phyloP scores from a whole-genome alignment of 1,140 invertebrate genomes.

The Dryas iulia region DNA sequence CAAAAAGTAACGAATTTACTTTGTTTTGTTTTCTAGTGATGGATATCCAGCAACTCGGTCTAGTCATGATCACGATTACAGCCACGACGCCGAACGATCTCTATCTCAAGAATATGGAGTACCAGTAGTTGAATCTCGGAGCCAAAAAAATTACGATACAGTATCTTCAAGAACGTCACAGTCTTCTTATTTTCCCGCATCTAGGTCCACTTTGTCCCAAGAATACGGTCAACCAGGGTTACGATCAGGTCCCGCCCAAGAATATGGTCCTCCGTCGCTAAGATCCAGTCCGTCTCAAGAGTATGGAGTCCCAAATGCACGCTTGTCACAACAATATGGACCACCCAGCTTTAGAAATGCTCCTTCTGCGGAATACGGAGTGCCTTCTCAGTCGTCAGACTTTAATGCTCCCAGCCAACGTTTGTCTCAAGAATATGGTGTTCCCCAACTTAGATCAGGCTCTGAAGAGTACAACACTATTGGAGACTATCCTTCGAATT shows the following conservation, averaged over 20 bases:
- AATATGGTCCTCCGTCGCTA: constrained; percentile 29
- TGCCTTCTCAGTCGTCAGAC: constrained; percentile 29
- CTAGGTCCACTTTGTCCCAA: constrained; percentile 28
- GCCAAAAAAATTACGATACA: constrained; percentile 19
- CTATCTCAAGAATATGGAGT: constrained; percentile 41
- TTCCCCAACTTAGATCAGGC: constrained; percentile 24
- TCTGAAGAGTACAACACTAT: constrained; percentile 10
- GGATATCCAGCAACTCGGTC: constrained; percentile 48
- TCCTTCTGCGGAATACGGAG: constrained; percentile 38
- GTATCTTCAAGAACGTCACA: constrained; percentile 4
- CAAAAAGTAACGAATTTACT: too few species aligned
- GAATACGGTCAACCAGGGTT: constrained; percentile 39
- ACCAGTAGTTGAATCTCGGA: constrained; percentile 17
- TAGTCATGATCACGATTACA: constrained; percentile 26
- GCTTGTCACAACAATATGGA: constrained; percentile 42
- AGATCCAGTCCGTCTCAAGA: constrained; percentile 29
- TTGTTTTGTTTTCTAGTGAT: constrained; percentile 43
- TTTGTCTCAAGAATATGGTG: constrained; percentile 35
- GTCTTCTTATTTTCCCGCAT: neutral
- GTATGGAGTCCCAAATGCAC: constrained; percentile 35
- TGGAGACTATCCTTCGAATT: constrained; percentile 30
- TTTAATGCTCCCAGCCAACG: constrained; percentile 22
- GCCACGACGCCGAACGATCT: constrained; percentile 41
- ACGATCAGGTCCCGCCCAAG: constrained; percentile 37
- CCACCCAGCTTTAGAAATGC: constrained; percentile 32